These are phyloP conservation scores for Aphis craccivora DNA, from an alignment of 1,140 invertebrate species.

Conservation along the genomic window DNA sequence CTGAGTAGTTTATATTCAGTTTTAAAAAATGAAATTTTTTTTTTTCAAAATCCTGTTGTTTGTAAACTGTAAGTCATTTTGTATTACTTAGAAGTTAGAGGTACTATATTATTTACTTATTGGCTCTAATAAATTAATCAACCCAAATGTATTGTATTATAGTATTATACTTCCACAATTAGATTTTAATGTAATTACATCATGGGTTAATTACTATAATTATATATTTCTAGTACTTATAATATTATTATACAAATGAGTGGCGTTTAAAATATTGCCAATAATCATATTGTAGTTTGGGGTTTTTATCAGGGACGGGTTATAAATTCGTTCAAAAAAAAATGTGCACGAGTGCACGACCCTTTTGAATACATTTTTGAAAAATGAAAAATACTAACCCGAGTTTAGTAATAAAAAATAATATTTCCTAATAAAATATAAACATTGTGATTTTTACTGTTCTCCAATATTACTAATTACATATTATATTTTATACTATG, in stretches of 20 bases:
- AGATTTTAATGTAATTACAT: neutral
- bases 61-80: too few relatives aligned
- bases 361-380: neutral
- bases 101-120: neutral
- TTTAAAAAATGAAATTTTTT: neutral
- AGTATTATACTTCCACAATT: neutral
- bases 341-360: too few relatives aligned
- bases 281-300: neutral
- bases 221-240: too few relatives aligned
- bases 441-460: neutral
- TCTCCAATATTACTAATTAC: neutral
- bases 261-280: neutral
- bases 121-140: neutral
- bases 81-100: neutral
- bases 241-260: neutral
- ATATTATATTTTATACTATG: too few relatives aligned
- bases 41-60: neutral
- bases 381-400: neutral
- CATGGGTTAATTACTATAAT: neutral
- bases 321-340: neutral
- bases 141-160: neutral
- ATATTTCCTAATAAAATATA: neutral
- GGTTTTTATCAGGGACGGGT: neutral
- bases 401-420: neutral
- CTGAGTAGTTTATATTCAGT: neutral